These are phyloP conservation scores for Gasterosteus aculeatus DNA, from an alignment of 2,113 vertebrate species.

Conservation along the genomic window DNA sequence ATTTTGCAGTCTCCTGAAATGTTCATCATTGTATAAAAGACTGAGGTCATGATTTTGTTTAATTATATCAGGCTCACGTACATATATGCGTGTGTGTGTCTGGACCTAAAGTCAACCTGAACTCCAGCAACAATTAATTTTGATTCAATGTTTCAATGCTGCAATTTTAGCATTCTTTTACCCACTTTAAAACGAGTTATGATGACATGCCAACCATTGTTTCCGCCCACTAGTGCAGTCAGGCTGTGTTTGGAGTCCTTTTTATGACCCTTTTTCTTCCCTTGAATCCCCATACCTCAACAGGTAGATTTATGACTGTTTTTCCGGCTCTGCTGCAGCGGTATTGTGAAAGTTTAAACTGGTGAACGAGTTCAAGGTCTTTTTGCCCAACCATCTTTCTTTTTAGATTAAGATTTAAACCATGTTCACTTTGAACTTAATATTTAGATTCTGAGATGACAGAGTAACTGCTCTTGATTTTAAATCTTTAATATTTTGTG, in stretches of 20 bases:
- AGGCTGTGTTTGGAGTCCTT: conserved; percentile 1
- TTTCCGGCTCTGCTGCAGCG: conserved; percentile 6
- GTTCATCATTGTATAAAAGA: neutral
- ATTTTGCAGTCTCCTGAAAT: neutral
- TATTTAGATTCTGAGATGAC: conserved; percentile 10
- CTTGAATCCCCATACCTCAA: conserved; percentile 40
- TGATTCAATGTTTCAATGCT: no score
- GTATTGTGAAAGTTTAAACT: conserved; percentile 13
- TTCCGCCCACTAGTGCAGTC: neutral
- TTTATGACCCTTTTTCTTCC: conserved; percentile 13
- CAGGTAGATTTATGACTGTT: conserved; percentile 56
- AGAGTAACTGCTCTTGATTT: conserved; percentile 7
- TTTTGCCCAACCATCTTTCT: neutral
- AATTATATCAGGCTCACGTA: neutral
- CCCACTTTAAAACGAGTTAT: neutral
- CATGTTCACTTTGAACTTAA: conserved; percentile 26
- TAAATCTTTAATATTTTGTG: neutral
- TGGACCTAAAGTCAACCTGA: neutral
- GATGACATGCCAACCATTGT: neutral
- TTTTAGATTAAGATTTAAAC: conserved; percentile 26
- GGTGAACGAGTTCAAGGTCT: neutral
- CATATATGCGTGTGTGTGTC: neutral
- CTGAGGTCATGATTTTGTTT: neutral
- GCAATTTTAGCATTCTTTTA: neutral
- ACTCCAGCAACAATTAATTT: no score